These are phyloP conservation scores for Cassiopea xamachana DNA, from an alignment of 30 jellyfish, hydroid and myxozoan genomes.

Conservation along the genomic window DNA sequence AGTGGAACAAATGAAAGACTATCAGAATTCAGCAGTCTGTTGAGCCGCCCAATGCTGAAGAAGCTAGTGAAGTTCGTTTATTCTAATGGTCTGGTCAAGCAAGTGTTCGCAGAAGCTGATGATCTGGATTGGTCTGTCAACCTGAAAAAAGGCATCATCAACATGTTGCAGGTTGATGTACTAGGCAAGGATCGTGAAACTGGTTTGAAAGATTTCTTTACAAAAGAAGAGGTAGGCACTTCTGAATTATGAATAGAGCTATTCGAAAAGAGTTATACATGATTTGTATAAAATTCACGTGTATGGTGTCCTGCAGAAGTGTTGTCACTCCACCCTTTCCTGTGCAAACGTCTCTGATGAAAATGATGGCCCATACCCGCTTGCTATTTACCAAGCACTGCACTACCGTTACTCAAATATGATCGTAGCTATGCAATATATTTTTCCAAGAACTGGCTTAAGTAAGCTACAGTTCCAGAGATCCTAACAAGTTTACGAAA, in stretches of 20 bases:
- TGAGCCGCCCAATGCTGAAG: conserved; percentile 49
- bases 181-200: conserved; percentile 75
- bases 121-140: conserved; percentile 81
- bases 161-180: conserved; percentile 73
- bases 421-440: too few relatives aligned
- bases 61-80: conserved; percentile 67
- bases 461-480: too few relatives aligned
- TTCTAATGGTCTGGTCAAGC: conserved; percentile 69
- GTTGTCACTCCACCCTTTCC: too few relatives aligned
- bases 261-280: too few relatives aligned
- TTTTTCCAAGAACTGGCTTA: too few relatives aligned
- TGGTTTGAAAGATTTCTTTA: conserved; percentile 68
- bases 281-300: too few relatives aligned
- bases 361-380: too few relatives aligned
- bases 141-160: conserved; percentile 74
- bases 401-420: too few relatives aligned
- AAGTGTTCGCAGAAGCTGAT: conserved; percentile 51
- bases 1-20: conserved; percentile 33
- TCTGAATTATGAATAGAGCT: background rate
- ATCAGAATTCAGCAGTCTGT: conserved; percentile 18
- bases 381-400: too few relatives aligned
- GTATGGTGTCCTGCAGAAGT: too few relatives aligned
- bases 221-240: conserved; percentile 67
- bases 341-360: too few relatives aligned
- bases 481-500: too few relatives aligned